phyloP scores from a whole-genome alignment of 30 jellyfish, hydroid and myxozoan genomes.

The Chrysaora quinquecirrha region DNA sequence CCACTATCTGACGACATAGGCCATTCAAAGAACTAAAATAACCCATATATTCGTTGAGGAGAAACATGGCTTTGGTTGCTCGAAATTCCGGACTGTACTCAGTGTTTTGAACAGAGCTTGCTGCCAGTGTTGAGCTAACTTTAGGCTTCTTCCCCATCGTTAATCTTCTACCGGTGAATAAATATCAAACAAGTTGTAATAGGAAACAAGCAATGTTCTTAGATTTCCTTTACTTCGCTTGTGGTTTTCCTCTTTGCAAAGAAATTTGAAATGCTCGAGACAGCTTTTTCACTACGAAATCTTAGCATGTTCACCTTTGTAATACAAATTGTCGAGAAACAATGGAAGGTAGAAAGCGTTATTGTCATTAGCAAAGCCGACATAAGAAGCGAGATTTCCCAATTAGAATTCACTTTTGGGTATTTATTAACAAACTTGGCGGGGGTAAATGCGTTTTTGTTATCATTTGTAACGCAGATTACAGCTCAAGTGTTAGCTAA shows the following conservation, averaged over 20 bases:
- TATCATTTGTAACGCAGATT: not conserved
- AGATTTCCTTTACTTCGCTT: slow-evolving; percentile 49
- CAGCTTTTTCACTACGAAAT: slow-evolving; percentile 11
- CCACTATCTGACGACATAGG: slow-evolving; percentile 49
- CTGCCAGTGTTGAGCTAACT: slow-evolving; percentile 7
- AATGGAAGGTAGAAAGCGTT: slow-evolving; percentile 31
- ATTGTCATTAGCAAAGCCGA: slow-evolving; percentile 37
- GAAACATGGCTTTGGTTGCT: slow-evolving; percentile 47
- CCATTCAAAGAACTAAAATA: slow-evolving; percentile 57
- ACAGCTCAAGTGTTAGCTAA: not conserved
- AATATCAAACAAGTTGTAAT: not conserved
- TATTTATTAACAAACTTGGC: slow-evolving; percentile 20
- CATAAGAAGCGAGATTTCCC: slow-evolving; percentile 51
- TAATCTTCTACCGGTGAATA: not conserved
- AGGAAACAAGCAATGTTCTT: slow-evolving; percentile 13
- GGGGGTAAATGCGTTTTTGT: slow-evolving; percentile 30
- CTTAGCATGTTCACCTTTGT: slow-evolving; percentile 51
- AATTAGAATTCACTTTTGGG: slow-evolving; percentile 26
- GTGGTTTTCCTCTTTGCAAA: slow-evolving; percentile 39
- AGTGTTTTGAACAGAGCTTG: slow-evolving; percentile 13
- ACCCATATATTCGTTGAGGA: slow-evolving; percentile 55
- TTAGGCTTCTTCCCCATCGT: slow-evolving; percentile 55
- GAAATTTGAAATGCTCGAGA: slow-evolving; percentile 9
- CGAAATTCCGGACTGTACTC: slow-evolving; percentile 1
- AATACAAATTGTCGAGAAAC: slow-evolving; percentile 21